phyloP scores from a whole-genome alignment of 1,140 invertebrate genomes.

The Cyrtorhinus lividipennis region DNA sequence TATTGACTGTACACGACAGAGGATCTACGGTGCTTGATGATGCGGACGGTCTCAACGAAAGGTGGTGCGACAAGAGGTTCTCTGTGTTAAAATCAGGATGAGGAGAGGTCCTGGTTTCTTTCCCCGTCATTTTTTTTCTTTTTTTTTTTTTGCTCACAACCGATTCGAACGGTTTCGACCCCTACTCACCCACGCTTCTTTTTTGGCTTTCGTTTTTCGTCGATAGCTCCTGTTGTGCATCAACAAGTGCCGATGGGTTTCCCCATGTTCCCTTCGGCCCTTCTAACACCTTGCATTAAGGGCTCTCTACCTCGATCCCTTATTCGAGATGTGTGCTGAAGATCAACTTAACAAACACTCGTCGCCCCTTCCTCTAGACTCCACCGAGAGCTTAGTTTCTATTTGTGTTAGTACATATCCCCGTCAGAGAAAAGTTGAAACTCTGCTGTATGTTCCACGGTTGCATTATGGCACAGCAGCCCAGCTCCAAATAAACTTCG shows the following conservation, averaged over 20 bases:
- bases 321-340: background rate
- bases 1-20: background rate
- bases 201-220: background rate
- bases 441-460: too few relatives aligned
- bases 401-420: background rate
- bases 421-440: too few relatives aligned
- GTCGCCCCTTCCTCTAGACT: background rate
- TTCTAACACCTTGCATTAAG: background rate
- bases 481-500: too few relatives aligned
- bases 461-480: too few relatives aligned
- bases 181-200: background rate
- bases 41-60: background rate
- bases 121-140: background rate
- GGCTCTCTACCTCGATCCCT: background rate
- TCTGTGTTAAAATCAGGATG: too few relatives aligned
- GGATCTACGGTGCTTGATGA: background rate
- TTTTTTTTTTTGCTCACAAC: background rate
- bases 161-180: background rate
- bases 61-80: background rate
- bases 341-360: slow-evolving; percentile 1
- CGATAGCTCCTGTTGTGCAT: background rate
- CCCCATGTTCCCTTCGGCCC: background rate
- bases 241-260: background rate
- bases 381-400: background rate
- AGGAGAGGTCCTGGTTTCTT: too few relatives aligned